Percentiles rank a stretch among this genome's conserved stretches.
phyloP scores from a whole-genome alignment of 2,113 vertebrate genomes.

The Brevimyrus niger region DNA sequence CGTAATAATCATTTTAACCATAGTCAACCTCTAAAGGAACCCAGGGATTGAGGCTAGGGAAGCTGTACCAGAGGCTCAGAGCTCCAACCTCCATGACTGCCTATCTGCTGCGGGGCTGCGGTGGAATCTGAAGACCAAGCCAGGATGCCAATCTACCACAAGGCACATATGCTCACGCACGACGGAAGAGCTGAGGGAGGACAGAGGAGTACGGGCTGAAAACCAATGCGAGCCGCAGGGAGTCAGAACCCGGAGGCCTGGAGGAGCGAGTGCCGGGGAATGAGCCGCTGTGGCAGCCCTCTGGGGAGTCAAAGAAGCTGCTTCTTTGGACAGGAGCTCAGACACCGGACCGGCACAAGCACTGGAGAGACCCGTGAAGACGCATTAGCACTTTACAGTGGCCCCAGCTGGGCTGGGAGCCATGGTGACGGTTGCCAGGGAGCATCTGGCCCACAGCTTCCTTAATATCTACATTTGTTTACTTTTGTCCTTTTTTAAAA shows the following conservation, averaged over 20 bases:
- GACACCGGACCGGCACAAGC: not conserved
- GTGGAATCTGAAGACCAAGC: not conserved
- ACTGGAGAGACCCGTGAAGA: not conserved
- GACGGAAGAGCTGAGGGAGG: not conserved
- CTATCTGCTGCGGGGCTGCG: not conserved
- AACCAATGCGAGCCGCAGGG: not conserved
- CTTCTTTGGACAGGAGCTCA: not conserved
- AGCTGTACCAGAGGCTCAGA: not conserved
- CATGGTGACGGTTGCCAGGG: not conserved
- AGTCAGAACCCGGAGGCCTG: not conserved
- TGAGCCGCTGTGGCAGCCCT: not conserved
- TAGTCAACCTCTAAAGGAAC: not conserved
- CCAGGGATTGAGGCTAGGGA: not conserved
- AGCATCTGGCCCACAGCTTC: not conserved
- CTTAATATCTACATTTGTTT: not conserved
- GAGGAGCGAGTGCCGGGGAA: not conserved
- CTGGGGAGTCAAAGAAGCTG: not conserved
- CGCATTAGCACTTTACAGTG: not conserved
- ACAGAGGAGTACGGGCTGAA: not conserved
- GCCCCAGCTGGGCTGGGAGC: not conserved
- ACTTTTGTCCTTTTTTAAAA: not conserved
- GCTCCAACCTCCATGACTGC: not conserved
- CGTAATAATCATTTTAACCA: not conserved
- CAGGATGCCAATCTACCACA: not conserved
- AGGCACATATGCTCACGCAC: not conserved